Evolutionary conservation across 2,797 vertebrate species (phyloP), one percentile per base, ranked within the genome.

Genomic region (Myripristis jacobus): DNA sequence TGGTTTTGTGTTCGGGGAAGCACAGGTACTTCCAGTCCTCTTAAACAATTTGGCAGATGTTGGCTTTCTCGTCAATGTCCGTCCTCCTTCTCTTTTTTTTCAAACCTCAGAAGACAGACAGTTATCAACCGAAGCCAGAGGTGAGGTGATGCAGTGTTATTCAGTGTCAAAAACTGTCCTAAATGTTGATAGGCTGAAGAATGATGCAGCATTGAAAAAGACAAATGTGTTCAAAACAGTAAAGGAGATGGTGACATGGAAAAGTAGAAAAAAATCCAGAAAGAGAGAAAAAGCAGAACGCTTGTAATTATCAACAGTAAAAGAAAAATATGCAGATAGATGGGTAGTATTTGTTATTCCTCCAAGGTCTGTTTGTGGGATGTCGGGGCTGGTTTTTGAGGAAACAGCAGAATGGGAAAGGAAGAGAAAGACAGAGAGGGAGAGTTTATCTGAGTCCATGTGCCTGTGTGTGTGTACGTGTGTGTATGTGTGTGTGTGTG

Each of bases 351-450:
- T 79, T 81, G 57, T 64, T 31, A 27, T 41, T 76, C 63, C n/a
- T 65, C 43, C 88, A 80, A 90, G 85, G 86, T 86, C 80, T 81
- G 79, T 77, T 66, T 71, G 47, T 34, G 59, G 27, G 72, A 68
- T 7, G 18, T 67, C 25, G 69, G 73, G 27, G 41, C 54, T 25
- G 65, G 74, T n/a, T 50, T 69, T 69, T 64, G 73, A 70, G 71
- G 81, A 65, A 60, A 52, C n/a, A 9, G 3, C 22, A 51, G 55
- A 73, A 56, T 66, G 34, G 21, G 66, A 70, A 47, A 25, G 21
- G 25, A 12, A 57, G 61, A 56, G 13, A 60, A 43, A 74, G 66
- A 66, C 6, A 41, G 11, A 55, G 13, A 61, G 8, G 29, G 24
- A 46, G n/a, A 46, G 46, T 64, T 52, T 12, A 62, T 68, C 24